phyloP scores from a whole-genome alignment of 2,113 vertebrate species.

The Hydropotes inermis region DNA sequence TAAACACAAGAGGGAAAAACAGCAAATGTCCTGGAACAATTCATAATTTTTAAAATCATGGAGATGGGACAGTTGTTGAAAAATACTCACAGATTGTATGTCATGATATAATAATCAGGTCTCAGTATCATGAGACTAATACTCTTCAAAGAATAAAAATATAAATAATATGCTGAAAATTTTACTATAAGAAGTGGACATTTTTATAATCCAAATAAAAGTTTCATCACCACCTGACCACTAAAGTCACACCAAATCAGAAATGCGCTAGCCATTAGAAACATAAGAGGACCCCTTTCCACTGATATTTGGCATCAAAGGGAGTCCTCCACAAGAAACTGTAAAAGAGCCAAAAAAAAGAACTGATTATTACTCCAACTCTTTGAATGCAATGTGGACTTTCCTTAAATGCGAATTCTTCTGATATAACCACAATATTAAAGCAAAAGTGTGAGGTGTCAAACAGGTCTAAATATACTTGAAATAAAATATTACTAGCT shows the following conservation, averaged over 20 bases:
- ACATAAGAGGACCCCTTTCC: neutral
- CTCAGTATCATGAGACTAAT: neutral
- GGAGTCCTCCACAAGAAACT: slow-evolving; percentile 71
- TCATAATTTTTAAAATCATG: neutral
- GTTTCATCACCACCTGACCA: slow-evolving; percentile 36
- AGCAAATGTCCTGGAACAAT: neutral
- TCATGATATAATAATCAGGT: neutral
- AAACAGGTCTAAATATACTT: neutral
- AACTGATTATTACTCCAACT: slow-evolving; percentile 30
- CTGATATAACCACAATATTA: neutral
- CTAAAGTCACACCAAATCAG: slow-evolving; percentile 64
- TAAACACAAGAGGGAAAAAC: neutral
- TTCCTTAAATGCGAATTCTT: neutral
- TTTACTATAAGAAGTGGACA: neutral
- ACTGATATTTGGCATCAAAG: slow-evolving; percentile 68
- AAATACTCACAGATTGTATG: neutral
- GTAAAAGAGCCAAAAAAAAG: slow-evolving; percentile 72
- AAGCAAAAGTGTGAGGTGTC: slow-evolving; percentile 15
- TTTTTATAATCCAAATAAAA: slow-evolving; percentile 34
- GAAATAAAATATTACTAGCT: neutral
- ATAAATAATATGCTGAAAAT: slow-evolving; percentile 3
- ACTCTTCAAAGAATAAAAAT: slow-evolving; percentile 21
- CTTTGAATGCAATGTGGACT: slow-evolving; percentile 2
- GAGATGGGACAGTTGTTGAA: neutral
- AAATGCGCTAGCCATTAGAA: slow-evolving; percentile 53